phyloP scores from a whole-genome alignment of 2,888 invertebrate genomes.

The Empis livida region DNA sequence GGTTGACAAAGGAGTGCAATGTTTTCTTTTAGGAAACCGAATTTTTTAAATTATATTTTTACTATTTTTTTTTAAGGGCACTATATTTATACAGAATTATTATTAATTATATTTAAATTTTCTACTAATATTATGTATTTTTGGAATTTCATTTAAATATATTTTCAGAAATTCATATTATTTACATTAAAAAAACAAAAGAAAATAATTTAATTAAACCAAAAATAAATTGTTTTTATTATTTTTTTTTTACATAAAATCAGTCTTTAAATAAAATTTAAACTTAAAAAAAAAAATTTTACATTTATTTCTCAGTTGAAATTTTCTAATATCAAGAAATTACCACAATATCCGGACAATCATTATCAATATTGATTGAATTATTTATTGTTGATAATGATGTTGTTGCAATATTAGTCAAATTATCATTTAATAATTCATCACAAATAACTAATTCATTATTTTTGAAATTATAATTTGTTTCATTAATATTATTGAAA shows the following conservation, averaged over 20 bases:
- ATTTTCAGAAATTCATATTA: too few relatives aligned
- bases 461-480: not conserved
- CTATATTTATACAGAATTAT: too few relatives aligned
- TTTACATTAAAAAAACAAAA: too few relatives aligned
- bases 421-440: not conserved
- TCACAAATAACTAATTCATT: not conserved
- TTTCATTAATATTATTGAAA: not conserved
- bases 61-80: too few relatives aligned
- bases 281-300: not conserved
- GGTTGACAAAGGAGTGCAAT: too few relatives aligned
- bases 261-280: not conserved
- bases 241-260: not conserved
- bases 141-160: too few relatives aligned
- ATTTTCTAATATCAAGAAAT: conserved; percentile 1
- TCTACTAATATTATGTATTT: too few relatives aligned
- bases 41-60: too few relatives aligned
- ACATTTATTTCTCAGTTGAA: not conserved
- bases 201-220: too few relatives aligned
- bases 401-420: not conserved
- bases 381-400: not conserved
- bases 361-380: not conserved
- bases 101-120: too few relatives aligned
- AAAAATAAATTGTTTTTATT: too few relatives aligned
- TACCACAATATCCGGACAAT: not conserved
- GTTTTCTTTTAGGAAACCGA: too few relatives aligned